Evolutionary conservation across 2,797 vertebrate species (phyloP), one percentile per base, ranked within the genome.

Genomic region (Phataginus tetradactyla): DNA sequence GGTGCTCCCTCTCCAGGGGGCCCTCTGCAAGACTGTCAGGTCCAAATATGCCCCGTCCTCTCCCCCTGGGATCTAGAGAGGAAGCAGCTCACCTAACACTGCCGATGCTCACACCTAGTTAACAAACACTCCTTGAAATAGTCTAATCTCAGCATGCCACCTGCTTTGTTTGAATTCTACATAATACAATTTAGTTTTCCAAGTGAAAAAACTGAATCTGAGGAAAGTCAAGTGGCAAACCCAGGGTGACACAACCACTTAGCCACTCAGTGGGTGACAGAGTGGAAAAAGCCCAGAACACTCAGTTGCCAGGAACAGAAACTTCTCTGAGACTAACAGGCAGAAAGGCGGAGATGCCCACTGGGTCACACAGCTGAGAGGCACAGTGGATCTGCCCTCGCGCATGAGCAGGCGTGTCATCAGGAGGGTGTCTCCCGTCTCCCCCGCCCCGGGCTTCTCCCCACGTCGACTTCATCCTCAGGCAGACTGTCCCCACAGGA

Each of bases 161-260:
- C 66, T 72, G 42, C 6, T 79, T 86, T 72, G 25, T 68, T 74
- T 34, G 59, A 63, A 66, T 75, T 75, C 45, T 91, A 71, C 61
- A 29, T n/a, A 55, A 86, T 18, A 32, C 8, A 27, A 79, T 63
- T 78, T 69, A 68, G 32, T 29, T 90, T 92, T 49, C 27, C 27
- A 94, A 45, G 42, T 75, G 45, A 37, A 68, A 72, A 91, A 75
- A 51, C 12, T 42, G 32, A 77, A 69, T 69, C 25, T 27, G 53
- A 95, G 29, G 37, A 68, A 51, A 90, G 23, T 27, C 49, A 83
- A 8, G 53, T 55, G 66, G 5, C 10, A 21, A 57, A 49, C 17
- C n/a, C 39, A 74, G 64, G 10, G 39, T 27, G 21, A 59, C 5
- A 37, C 2, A 37, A 34, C 25, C 39, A 53, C 5, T 42, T 4